Evolutionary conservation across 2,888 invertebrate species (phyloP).

Genomic region (Tuberolachnus salignus): DNA sequence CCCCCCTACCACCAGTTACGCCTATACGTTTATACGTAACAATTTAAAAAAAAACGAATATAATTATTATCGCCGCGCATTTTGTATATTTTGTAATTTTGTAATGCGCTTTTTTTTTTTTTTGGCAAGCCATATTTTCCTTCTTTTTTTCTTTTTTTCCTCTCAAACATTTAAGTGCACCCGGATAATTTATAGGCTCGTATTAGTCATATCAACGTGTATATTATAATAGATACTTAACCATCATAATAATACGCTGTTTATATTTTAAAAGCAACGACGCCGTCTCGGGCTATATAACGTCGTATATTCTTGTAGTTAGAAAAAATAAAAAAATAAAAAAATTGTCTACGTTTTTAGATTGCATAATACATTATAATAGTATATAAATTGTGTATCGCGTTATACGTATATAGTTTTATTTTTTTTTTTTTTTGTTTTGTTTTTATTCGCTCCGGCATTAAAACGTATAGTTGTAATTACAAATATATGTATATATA

Average conservation of each 20-base stretch:
- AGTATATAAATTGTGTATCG: too few species aligned
- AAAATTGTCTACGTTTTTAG: conserved; percentile 35
- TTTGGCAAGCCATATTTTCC: too few species aligned
- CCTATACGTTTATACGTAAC: too few species aligned
- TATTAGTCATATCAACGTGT: conserved; percentile 29
- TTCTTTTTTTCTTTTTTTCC: too few species aligned
- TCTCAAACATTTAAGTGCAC: conserved; percentile 14
- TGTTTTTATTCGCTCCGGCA: conserved; percentile 35
- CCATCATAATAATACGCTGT: neutral
- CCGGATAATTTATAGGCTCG: conserved; percentile 20
- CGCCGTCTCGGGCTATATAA: conserved; percentile 3
- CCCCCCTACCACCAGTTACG: too few species aligned
- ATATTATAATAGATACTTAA: conserved; percentile 6
- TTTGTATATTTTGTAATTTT: too few species aligned
- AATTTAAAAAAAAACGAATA: too few species aligned
- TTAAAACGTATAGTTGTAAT: conserved; percentile 37
- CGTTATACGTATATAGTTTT: conserved; percentile 2
- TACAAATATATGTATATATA: conserved; percentile 25
- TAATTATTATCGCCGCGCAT: too few species aligned
- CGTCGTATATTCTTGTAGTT: neutral
- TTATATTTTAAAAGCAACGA: conserved; percentile 43
- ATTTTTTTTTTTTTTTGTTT: too few species aligned
- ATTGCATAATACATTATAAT: conserved; percentile 10
- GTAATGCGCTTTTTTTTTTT: too few species aligned
- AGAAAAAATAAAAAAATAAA: too few species aligned